phyloP scores from a whole-genome alignment of 2,113 vertebrate genomes.

The Hippocampus zosterae region DNA sequence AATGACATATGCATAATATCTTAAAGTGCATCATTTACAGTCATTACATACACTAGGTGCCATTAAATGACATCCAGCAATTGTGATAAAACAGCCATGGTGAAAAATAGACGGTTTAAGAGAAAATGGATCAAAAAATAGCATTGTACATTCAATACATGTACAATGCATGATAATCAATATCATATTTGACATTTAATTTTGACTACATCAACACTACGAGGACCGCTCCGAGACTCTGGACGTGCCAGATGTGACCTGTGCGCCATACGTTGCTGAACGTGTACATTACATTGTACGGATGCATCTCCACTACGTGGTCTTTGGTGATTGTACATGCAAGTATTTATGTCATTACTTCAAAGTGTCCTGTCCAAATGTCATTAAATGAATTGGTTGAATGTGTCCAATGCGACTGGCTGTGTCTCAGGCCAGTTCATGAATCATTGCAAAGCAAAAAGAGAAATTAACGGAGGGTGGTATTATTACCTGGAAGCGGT shows the following conservation, averaged over 20 bases:
- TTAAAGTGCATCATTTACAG: no score
- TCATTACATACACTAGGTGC: no score
- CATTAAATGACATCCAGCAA: no score
- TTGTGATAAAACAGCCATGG: no score
- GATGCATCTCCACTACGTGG: neutral
- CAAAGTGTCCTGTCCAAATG: neutral
- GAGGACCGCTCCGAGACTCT: no score
- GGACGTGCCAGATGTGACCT: neutral
- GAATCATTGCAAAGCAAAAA: neutral
- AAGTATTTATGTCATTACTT: neutral
- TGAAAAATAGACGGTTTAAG: no score
- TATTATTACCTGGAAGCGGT: conserved; percentile 88
- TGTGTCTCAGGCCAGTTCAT: neutral
- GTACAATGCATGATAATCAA: no score
- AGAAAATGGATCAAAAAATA: no score
- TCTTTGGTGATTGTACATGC: neutral
- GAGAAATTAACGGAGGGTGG: neutral
- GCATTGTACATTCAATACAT: no score
- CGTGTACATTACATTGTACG: neutral
- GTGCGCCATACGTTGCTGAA: neutral
- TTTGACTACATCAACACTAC: neutral
- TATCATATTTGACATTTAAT: neutral
- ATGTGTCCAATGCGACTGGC: neutral
- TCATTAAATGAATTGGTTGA: neutral
- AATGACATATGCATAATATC: no score